phyloP scores from a whole-genome alignment of 2,888 invertebrate species.

The Serrognathus titanus region DNA sequence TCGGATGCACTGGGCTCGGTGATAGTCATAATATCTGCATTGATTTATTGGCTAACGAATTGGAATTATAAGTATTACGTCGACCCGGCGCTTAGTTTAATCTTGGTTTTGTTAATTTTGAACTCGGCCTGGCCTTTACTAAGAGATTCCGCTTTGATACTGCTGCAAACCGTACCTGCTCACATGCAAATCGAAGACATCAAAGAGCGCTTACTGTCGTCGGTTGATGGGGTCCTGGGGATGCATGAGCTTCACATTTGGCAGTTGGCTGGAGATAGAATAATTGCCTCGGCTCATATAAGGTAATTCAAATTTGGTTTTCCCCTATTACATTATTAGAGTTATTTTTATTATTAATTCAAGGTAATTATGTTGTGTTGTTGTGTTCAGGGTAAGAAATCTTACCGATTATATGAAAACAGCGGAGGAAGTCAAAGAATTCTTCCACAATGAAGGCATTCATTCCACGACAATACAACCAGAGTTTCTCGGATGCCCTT shows the following conservation, averaged over 20 bases:
- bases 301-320: conserved; percentile 53
- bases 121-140: conserved; percentile 89
- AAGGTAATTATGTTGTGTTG: too few relatives aligned
- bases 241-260: conserved; percentile 98
- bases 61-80: conserved; percentile 84
- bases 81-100: conserved; percentile 90
- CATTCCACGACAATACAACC: conserved; percentile 99
- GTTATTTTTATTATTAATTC: too few relatives aligned
- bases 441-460: conserved; percentile 97
- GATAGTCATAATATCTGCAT: conserved; percentile 84
- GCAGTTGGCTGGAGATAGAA: conserved; percentile 95
- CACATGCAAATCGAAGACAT: conserved; percentile 95
- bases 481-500: conserved; percentile 84
- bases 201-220: conserved; percentile 78
- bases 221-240: conserved; percentile 90
- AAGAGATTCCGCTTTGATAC: conserved; percentile 89
- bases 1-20: conserved; percentile 96
- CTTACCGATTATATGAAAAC: conserved; percentile 96
- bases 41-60: conserved; percentile 68
- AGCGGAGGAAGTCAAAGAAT: conserved; percentile 92
- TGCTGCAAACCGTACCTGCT: conserved; percentile 97
- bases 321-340: background rate
- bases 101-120: conserved; percentile 82
- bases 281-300: conserved; percentile 96
- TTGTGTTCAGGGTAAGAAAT: conserved; percentile 56